These are phyloP conservation scores for Xiphophorus hellerii DNA, from an alignment of 2,113 vertebrate genomes.

Conservation along the genomic window DNA sequence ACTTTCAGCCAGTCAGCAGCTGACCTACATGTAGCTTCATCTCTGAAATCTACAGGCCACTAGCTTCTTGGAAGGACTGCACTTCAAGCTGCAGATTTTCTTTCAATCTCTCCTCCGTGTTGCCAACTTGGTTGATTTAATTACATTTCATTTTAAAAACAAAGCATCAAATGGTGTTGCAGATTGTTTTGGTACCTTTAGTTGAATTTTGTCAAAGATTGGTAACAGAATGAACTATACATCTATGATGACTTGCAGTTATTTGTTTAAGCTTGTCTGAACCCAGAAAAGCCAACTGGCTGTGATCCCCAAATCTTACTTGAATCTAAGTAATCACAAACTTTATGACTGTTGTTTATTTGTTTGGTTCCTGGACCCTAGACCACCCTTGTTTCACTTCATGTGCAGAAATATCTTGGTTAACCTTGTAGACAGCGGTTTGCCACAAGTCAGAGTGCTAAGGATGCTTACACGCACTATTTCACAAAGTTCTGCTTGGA, in stretches of 20 bases:
- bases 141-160: neutral
- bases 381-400: neutral
- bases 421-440: constrained; percentile 7
- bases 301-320: neutral
- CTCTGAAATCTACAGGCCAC: neutral
- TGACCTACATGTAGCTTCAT: neutral
- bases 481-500: constrained; percentile 30
- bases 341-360: neutral
- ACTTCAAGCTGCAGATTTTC: neutral
- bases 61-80: neutral
- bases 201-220: neutral
- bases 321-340: neutral
- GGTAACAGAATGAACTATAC: neutral
- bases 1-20: neutral
- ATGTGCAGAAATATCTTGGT: neutral
- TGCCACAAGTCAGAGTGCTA: neutral
- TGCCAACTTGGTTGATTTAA: neutral
- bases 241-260: neutral
- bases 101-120: neutral
- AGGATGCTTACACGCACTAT: constrained; percentile 1
- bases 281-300: neutral
- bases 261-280: neutral
- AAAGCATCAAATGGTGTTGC: neutral
- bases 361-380: neutral
- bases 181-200: neutral